Percentiles rank a stretch among this genome's conserved stretches.
phyloP scores from a whole-genome alignment of 2,113 vertebrate genomes.

The Probosciger aterrimus region DNA sequence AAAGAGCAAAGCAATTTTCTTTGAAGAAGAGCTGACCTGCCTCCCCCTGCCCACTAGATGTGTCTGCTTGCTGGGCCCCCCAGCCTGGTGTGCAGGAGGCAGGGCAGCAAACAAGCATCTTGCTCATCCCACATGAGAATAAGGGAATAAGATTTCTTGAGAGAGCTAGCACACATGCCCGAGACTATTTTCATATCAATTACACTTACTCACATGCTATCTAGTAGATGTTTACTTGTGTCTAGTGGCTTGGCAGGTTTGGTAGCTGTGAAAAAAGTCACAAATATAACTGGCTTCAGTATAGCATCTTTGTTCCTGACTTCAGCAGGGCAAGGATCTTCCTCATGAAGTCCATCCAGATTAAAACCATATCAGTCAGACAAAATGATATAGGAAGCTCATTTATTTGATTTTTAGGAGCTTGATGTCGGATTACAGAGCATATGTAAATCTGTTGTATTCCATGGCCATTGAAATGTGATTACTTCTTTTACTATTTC shows the following conservation, averaged over 20 bases:
- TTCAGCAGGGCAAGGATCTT: not conserved
- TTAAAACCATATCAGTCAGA: not conserved
- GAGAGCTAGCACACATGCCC: not conserved
- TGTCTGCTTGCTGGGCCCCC: not conserved
- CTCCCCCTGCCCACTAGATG: not conserved
- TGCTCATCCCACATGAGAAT: not conserved
- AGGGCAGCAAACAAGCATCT: not conserved
- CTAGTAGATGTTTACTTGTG: not conserved
- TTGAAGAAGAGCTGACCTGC: not conserved
- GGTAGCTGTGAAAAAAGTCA: not conserved
- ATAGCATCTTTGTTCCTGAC: not conserved
- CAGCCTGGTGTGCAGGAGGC: rapidly evolving
- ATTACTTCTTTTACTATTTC: not conserved
- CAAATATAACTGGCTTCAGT: not conserved
- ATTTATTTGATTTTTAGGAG: not conserved
- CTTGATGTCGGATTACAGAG: not conserved
- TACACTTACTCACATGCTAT: not conserved
- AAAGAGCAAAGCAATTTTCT: not conserved
- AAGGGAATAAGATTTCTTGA: not conserved
- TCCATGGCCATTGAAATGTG: not conserved
- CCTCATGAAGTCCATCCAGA: not conserved
- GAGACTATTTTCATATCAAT: not conserved
- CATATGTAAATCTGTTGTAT: not conserved
- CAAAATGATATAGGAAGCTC: not conserved
- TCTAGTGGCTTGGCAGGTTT: not conserved